Percentiles rank a stretch among this genome's conserved stretches.
Evolutionary conservation across 2,113 vertebrate species (phyloP).

Genomic region (Megaptera novaeangliae): DNA sequence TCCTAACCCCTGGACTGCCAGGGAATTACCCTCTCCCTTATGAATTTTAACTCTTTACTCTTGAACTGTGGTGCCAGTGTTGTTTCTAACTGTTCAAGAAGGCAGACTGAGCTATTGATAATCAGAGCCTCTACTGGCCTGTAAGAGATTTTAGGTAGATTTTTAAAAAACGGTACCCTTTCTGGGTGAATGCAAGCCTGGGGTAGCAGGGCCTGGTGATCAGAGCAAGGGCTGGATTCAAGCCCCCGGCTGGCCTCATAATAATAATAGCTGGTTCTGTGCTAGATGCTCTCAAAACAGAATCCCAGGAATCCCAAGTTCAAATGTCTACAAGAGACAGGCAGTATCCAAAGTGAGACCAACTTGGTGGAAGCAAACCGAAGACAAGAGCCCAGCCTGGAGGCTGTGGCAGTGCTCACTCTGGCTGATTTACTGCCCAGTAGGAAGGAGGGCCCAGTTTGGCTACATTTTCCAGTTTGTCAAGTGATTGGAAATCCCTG

Average conservation of each 20-base stretch:
- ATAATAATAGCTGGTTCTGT: not conserved
- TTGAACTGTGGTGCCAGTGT: not conserved
- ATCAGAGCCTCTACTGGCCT: not conserved
- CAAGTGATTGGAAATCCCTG: not conserved
- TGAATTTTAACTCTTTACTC: too few relatives aligned
- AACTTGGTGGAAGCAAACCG: not conserved
- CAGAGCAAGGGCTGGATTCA: not conserved
- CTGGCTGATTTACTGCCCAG: not conserved
- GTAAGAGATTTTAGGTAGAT: not conserved
- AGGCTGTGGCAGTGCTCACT: not conserved
- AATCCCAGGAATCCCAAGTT: not conserved
- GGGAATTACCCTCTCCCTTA: not conserved
- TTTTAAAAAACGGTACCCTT: not conserved
- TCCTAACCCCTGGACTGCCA: not conserved
- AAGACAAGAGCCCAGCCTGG: not conserved
- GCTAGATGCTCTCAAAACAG: not conserved
- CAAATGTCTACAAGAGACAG: not conserved
- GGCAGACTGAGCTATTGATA: not conserved
- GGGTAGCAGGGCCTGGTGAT: not conserved
- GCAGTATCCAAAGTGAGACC: not conserved
- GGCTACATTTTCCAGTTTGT: not conserved
- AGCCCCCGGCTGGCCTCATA: not conserved
- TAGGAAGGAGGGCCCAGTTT: not conserved
- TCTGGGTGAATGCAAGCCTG: not conserved
- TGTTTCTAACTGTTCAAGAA: not conserved